A percentile compares a stretch with the other conserved stretches of the same genome.
phyloP scores from a whole-genome alignment of 2,888 invertebrate genomes.

The Teleiodes luculella region DNA sequence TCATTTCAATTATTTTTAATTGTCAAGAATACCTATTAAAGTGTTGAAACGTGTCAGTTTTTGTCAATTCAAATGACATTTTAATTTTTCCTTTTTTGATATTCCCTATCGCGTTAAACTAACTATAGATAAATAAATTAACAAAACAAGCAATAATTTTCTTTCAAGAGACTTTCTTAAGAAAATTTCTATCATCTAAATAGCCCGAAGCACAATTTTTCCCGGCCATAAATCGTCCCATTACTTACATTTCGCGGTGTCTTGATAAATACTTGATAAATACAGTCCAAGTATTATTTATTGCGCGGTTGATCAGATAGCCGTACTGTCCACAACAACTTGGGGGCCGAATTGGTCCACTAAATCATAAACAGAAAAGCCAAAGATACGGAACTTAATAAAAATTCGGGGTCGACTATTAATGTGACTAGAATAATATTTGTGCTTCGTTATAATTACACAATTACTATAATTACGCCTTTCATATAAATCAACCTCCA shows the following conservation, averaged over 20 bases:
- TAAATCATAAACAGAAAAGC: slow-evolving; percentile 59
- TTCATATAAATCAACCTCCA: too few relatives aligned
- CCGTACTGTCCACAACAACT: slow-evolving; percentile 59
- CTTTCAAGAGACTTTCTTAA: slow-evolving; percentile 2
- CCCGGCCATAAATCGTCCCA: slow-evolving; percentile 52
- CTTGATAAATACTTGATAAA: slow-evolving; percentile 75
- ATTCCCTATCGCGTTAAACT: neutral
- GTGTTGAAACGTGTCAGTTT: too few relatives aligned
- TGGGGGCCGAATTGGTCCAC: slow-evolving; percentile 60
- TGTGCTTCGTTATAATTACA: too few relatives aligned
- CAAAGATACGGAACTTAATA: slow-evolving; percentile 42
- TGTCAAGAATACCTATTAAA: too few relatives aligned
- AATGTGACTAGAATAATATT: too few relatives aligned
- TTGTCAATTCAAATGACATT: too few relatives aligned
- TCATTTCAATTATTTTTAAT: too few relatives aligned
- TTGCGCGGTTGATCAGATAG: slow-evolving; percentile 71
- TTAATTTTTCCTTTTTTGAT: too few relatives aligned
- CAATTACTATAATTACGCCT: too few relatives aligned
- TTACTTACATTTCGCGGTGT: slow-evolving; percentile 58
- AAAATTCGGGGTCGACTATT: too few relatives aligned
- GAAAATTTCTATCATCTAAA: slow-evolving; percentile 10
- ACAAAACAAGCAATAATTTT: neutral
- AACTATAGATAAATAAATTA: neutral
- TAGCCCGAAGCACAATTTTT: slow-evolving; percentile 31
- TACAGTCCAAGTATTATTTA: slow-evolving; percentile 70